Base-by-base conservation (phyloP, 2,888 invertebrate species). In the Plebejus anna region DNA sequence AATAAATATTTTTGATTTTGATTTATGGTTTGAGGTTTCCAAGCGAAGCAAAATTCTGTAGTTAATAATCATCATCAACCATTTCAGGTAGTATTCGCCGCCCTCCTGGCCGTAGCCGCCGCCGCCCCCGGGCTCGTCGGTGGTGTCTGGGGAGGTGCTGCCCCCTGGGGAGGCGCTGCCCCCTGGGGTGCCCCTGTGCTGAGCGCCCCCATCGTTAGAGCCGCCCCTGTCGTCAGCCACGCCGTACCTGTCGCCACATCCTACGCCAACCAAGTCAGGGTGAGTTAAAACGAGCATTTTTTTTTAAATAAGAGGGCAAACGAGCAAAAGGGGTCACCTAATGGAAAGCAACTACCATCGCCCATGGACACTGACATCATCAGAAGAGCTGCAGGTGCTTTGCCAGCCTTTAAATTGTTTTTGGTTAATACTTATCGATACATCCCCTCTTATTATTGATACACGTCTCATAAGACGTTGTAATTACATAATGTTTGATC, bases 211-310 rank as follows among this genome's bases (percentile, higher is more conserved):
- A 90, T 94, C 47, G 76, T 76, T 32, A 71, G 76, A 51, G 73
- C 73, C 47, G 89, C 92, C 77, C 89, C 90, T 32, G 90, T 94
- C 47, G 93, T 94, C 72, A 92, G 94, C 81, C 85, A 93, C 77
- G 94, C 93, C 57, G 88, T 94, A 2, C 95, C 95, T 70, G 94
- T 95, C 38, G 95, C 95, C 80, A 95, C 95, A 81, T 95, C 95
- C 80, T 96, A 96, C 86, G 94, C 96, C 82, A 96, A 95, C 91
- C 94, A 95, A 80, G 94, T 95, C 90, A 95, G 95, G 89, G 95
- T 95, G 85, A 84, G 89, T 55, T 16, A 1, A 55, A 16, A 13
- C 16, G 9, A 11, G 9, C 4, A 55, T 16, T 38, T 38, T 38
- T 38, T 38, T 6, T 38, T 6, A 38, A 38, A 38, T 13, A 51